Base-by-base conservation (phyloP, 2,113 vertebrate genomes). In the Percopsis transmontana region DNA sequence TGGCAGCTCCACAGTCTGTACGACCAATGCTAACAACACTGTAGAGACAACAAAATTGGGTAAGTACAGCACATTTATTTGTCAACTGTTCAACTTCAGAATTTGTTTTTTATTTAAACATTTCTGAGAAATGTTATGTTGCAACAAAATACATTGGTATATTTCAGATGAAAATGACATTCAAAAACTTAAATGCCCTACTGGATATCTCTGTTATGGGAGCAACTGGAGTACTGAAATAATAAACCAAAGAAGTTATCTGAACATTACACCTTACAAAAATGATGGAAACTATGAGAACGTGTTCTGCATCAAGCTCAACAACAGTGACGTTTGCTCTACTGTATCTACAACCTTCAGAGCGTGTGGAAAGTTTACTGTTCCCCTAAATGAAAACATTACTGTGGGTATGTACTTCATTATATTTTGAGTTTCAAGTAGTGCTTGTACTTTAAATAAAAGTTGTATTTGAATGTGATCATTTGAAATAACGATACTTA, bases 41-140 rank as follows among this genome's bases (percentile, higher is more conserved):
- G 19, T 38, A n/a, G 0, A 0, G 0, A 52, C 62, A 4, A 1
- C 0, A 0, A 0, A 1, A 9, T 51, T 82, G 3, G 1, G 89
- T 91, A 78, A 88, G 88, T 89, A 27, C 14, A 72, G 58, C 23
- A 44, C 8, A 27, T 13, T 10, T 53, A 53, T 13, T 21, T 51
- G 3, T 20, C 20, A 16, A 1, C 8, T 62, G 1, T 11, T 55
- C 15, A n/a, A 18, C n/a, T 20, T 16, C 40, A 38, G 15, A 45
- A 55, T 47, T 58, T 16, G 44, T 13, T 47, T 0, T 20, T 27
- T 38, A n/a, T 54, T 41, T 45, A 10, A 3, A 56, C 15, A 21
- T 33, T 33, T 33, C 27, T 33, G 33, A 14, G 11, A 1, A 18
- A 8, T 5, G 1, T 45, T 3, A 57, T 1, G 21, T 59, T 51